Conservation (phyloP, 2,797 vertebrate genomes). For the Avahi laniger region DNA sequence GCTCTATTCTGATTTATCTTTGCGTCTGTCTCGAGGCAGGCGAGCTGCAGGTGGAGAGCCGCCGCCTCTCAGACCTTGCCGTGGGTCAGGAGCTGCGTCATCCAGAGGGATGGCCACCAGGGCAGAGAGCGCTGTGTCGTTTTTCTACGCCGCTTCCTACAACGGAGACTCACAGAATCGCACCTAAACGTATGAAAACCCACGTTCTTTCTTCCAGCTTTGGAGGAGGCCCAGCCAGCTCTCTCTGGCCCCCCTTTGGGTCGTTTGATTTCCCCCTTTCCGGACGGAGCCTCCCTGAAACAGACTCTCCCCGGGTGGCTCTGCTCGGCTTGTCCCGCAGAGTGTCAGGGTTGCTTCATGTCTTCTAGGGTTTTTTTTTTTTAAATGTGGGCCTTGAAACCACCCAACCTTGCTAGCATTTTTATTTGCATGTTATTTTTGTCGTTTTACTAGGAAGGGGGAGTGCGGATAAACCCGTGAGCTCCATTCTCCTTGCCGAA, state of each 20-base stretch:
- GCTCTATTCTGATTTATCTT: not conserved
- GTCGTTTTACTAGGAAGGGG: not conserved
- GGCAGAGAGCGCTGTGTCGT: accelerated
- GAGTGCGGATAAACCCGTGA: too few species aligned
- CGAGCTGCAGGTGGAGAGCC: not conserved
- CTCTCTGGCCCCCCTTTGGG: not conserved
- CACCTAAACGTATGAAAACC: not conserved
- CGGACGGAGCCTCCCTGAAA: not conserved
- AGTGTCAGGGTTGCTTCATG: not conserved
- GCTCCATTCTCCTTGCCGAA: not conserved
- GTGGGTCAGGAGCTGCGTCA: not conserved
- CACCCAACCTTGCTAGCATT: not conserved
- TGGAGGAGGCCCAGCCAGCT: not conserved
- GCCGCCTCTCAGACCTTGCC: not conserved
- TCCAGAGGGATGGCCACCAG: not conserved
- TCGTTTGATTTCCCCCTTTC: not conserved
- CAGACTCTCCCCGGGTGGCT: not conserved
- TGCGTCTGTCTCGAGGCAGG: not conserved
- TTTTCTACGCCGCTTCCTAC: not conserved
- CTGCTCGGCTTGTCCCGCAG: not conserved
- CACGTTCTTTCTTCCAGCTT: not conserved
- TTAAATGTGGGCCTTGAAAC: not conserved
- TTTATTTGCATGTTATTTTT: not conserved
- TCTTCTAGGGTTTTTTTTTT: not conserved
- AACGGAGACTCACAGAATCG: not conserved